These are phyloP conservation scores for Solenopsis invicta DNA, from an alignment of 1,140 invertebrate species.

Conservation along the genomic window DNA sequence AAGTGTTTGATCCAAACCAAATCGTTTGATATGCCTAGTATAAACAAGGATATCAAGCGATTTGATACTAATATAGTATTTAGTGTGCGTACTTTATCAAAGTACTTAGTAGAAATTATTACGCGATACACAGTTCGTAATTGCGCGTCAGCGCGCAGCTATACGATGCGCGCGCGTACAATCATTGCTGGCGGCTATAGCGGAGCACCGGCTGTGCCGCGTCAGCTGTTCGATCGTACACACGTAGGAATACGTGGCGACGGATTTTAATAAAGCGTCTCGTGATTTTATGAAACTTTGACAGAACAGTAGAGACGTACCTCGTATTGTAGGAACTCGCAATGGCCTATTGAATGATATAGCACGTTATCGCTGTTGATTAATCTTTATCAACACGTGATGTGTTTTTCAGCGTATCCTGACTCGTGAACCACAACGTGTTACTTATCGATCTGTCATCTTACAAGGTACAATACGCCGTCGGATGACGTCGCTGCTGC, in stretches of 20 bases:
- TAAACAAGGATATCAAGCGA: too few species aligned
- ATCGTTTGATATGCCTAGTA: too few species aligned
- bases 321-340: slow-evolving; percentile 1
- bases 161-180: too few species aligned
- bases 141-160: neutral
- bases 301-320: slow-evolving; percentile 31
- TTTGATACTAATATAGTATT: too few species aligned
- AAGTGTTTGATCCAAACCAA: too few species aligned
- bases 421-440: neutral
- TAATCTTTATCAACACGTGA: slow-evolving; percentile 66
- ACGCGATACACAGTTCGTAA: neutral
- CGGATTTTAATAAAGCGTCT: slow-evolving; percentile 14
- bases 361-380: slow-evolving; percentile 59
- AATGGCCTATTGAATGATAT: neutral
- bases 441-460: slow-evolving; percentile 52
- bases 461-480: slow-evolving; percentile 35
- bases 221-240: slow-evolving; percentile 57
- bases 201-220: slow-evolving; percentile 19
- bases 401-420: slow-evolving; percentile 14
- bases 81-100: too few species aligned
- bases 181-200: neutral
- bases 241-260: neutral
- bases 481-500: slow-evolving; percentile 40
- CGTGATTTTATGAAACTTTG: neutral
- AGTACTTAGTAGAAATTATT: neutral